Evolutionary conservation across 2,797 vertebrate species (phyloP), one percentile per base, ranked within the genome.

Genomic region (Pseudomugil gertrudae): DNA sequence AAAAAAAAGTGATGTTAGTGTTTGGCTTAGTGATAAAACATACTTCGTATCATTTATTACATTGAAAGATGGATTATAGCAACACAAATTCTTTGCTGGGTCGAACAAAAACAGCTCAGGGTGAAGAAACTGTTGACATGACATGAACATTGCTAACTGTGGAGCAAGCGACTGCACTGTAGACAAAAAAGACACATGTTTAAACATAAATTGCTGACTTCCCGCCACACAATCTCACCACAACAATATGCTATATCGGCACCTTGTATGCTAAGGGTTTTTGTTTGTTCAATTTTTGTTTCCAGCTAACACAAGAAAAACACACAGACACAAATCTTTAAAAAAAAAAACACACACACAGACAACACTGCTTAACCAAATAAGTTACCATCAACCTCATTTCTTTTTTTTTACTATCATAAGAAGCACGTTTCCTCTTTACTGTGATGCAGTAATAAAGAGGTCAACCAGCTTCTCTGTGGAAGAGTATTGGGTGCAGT

Each of bases 381-480:
- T 33, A 66, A 75, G 62, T 29, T 26, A 50, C 55, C 26, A 66
- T 78, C 43, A 71, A 72, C 40, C 47, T 53, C 69, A 81, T 62
- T 51, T 32, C 29, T 48, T 26, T 30, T 67, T 74, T 76, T 69
- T 60, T 29, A 29, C 53, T 51, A 35, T 65, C 47, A 69, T 47
- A n/a, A 69, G 9, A 21, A 64, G 15, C 19, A 6, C 5, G 17
- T 60, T 57, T 69, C 29, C 47, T 61, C n/a, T 67, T 58, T 68
- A 56, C 35, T 54, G 50, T 63, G 57, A 63, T 68, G 63, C 63
- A 77, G 23, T 51, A 57, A 29, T 13, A 62, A 30, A 78, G 47
- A 71, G 13, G 64, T 33, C 30, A 56, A 40, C 36, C 26, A 71
- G 48, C 47, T 53, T 32, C 45, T 54, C 40, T 66, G 30, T 23